Percentiles rank a stretch among this genome's conserved stretches.
These are phyloP conservation scores for Pristionchus exspectatus DNA, from an alignment of 2,888 invertebrate species.

Conservation along the genomic window DNA sequence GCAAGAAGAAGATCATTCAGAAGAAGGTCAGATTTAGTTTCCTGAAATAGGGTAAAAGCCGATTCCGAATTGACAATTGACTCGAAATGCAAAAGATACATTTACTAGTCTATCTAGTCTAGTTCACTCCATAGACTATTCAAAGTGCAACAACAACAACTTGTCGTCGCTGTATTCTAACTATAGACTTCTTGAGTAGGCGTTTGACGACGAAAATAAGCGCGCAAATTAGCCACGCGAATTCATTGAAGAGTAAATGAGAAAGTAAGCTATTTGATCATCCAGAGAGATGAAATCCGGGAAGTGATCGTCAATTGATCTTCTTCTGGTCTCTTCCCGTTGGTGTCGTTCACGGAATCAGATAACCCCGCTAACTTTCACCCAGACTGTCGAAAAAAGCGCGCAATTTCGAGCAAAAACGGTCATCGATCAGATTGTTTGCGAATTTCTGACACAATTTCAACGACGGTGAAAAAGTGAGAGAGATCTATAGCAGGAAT, in stretches of 20 bases:
- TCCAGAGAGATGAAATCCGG: no score
- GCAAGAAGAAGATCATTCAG: slow-evolving; percentile 81
- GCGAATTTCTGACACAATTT: not conserved
- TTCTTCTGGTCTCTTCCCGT: not conserved
- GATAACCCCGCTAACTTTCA: not conserved
- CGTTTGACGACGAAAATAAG: no score
- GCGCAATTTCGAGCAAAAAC: not conserved
- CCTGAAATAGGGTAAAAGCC: not conserved
- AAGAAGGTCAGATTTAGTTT: slow-evolving; percentile 77
- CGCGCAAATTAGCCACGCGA: no score
- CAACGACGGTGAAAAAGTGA: not conserved
- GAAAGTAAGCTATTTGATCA: no score
- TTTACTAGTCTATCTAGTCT: not conserved
- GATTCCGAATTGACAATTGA: not conserved
- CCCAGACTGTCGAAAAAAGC: slow-evolving; percentile 1
- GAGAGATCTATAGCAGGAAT: not conserved
- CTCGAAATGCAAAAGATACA: not conserved
- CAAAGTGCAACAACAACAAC: no score
- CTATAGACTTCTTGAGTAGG: no score
- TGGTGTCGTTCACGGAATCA: not conserved
- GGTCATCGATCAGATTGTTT: not conserved
- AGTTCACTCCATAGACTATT: not conserved
- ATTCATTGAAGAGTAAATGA: no score
- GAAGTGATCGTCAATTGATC: not conserved
- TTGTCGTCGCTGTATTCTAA: no score